These are phyloP conservation scores for Trissoscelio sp. DNA, from an alignment of 2,888 invertebrate genomes.

Conservation along the genomic window DNA sequence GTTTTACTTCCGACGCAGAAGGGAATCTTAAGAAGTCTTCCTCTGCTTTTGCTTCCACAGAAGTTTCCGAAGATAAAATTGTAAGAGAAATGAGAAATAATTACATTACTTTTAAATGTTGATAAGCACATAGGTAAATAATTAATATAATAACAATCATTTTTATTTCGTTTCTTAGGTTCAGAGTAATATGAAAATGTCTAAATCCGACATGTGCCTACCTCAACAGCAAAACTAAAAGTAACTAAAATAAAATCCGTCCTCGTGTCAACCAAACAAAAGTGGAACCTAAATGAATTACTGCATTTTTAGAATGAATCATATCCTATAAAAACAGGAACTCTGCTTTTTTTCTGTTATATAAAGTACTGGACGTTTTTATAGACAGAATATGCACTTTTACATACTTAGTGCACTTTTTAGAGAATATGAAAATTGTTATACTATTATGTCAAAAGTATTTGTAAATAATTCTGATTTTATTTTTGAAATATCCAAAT, in stretches of 20 bases:
- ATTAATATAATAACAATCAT: too few species aligned
- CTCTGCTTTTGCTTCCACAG: constrained; percentile 74
- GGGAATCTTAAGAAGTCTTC: constrained; percentile 77
- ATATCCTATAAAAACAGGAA: not conserved
- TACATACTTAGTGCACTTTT: too few species aligned
- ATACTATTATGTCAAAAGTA: too few species aligned
- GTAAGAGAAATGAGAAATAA: constrained; percentile 11
- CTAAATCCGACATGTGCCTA: constrained; percentile 76
- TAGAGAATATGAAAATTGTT: too few species aligned
- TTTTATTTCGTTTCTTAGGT: constrained; percentile 63
- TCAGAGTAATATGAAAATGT: constrained; percentile 68
- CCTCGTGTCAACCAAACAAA: constrained; percentile 17
- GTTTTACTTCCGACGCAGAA: constrained; percentile 72
- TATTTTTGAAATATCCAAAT: too few species aligned
- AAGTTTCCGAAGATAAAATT: constrained; percentile 30
- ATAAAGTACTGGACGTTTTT: too few species aligned
- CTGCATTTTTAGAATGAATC: not conserved
- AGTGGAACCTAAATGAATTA: too few species aligned
- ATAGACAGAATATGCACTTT: too few species aligned
- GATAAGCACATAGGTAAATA: too few species aligned
- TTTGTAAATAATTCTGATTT: too few species aligned
- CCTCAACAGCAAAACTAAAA: constrained; percentile 29
- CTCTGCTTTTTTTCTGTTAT: too few species aligned
- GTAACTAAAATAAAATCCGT: constrained; percentile 42
- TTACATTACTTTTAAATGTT: too few species aligned